Conservation (phyloP, 1,140 invertebrate genomes). For the Frieseomelitta varia region DNA sequence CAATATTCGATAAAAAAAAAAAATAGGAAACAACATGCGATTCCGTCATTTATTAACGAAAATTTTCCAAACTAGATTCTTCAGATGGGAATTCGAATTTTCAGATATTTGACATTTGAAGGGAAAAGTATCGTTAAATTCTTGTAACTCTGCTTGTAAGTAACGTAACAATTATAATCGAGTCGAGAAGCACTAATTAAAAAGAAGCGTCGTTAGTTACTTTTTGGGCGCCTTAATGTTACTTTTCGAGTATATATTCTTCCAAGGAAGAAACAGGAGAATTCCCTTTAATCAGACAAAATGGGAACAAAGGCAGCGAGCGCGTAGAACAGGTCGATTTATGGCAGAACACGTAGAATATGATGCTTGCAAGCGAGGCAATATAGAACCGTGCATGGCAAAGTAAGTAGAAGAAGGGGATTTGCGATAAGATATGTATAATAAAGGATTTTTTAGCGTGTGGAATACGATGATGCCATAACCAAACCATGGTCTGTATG, state of each 20-base stretch:
- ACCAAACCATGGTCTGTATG: too few species aligned
- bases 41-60: not conserved
- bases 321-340: constrained; percentile 7
- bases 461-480: not conserved
- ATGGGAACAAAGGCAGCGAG: not conserved
- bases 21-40: not conserved
- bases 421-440: not conserved
- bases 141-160: too few species aligned
- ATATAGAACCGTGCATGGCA: constrained; percentile 1
- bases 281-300: not conserved
- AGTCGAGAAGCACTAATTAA: not conserved
- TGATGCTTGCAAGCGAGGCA: not conserved
- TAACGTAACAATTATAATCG: too few species aligned
- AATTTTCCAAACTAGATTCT: not conserved
- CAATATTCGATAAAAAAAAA: too few species aligned
- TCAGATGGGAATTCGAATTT: not conserved
- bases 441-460: not conserved
- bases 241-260: too few species aligned
- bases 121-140: not conserved
- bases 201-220: not conserved
- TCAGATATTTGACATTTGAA: not conserved
- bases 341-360: constrained; percentile 1
- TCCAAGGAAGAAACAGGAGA: not conserved
- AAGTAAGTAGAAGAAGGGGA: not conserved
- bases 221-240: too few species aligned